Base-by-base conservation (phyloP, 2,113 vertebrate genomes). In the Pachycephala philippinensis region DNA sequence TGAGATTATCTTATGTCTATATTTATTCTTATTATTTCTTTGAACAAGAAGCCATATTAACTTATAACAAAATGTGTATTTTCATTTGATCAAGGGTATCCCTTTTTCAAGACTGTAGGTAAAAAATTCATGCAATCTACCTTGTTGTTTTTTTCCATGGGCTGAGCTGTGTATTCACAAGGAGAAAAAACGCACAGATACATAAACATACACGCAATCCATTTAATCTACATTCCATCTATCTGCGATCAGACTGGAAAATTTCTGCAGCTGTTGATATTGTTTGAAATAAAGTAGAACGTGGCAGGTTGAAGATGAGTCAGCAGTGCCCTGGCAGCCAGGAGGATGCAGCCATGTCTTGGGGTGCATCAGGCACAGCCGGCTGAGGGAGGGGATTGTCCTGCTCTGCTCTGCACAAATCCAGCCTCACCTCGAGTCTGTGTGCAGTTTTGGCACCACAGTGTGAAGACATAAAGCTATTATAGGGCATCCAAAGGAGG, bases 151-250 rank as follows among this genome's bases (percentile, higher is more conserved):
- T 90, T 86, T 71, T 69, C 60, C 19, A 50, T 3, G 30, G 12
- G 10, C 6, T 0, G 0, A 61, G 3, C 15, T 42, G 18, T 49
- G 9, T 19, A 35, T 50, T 47, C 23, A 9, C 33, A 63, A 72
- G 24, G n/a, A 59, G 13, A 35, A 78, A 78, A 83, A 95, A 37
- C 0, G 0, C 28, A 45, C 28, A 35, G 6, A 61, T n/a, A 27
- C 7, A 50, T 31, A 52, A 80, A 44, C 7, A n/a, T 35, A 9
- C 1, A 37, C 6, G 52, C 3, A 37, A 6, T n/a, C 14, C 45
- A 4, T 21, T 81, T 78, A 7, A 65, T 24, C 30, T 57, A 15
- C 4, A 22, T 11, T 54, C 9, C 21, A 15, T 37, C 27, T 63
- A 7, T 23, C 28, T 71, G 37, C 26, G 27, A 54, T 28, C 13